Conservation (phyloP, 2,113 vertebrate species). For the Sorex araneus region DNA sequence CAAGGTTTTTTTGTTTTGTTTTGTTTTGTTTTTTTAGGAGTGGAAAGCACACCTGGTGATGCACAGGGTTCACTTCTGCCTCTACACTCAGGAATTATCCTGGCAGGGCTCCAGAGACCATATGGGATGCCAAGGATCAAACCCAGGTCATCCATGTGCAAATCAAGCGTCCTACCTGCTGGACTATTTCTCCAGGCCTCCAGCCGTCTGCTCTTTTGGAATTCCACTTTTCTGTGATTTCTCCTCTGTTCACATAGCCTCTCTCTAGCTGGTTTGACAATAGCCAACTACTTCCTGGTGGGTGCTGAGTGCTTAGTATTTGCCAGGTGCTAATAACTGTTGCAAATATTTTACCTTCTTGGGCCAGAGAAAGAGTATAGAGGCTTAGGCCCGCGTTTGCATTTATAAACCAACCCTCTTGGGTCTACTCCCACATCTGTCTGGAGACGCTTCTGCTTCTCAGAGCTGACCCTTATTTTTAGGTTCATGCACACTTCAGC, state of each 20-base stretch:
- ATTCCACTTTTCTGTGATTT: background rate
- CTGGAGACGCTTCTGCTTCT: constrained; percentile 7
- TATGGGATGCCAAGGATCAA: too few relatives aligned
- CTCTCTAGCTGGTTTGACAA: background rate
- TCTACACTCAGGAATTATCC: too few relatives aligned
- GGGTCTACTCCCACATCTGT: background rate
- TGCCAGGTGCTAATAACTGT: background rate
- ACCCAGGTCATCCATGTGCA: too few relatives aligned
- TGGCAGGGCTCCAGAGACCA: too few relatives aligned
- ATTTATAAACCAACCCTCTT: too few relatives aligned
- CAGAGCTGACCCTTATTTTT: background rate
- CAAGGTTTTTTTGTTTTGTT: background rate
- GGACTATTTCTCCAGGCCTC: too few relatives aligned
- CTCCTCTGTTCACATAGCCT: background rate
- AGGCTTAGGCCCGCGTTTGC: background rate
- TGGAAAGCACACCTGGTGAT: too few relatives aligned
- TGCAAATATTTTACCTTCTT: constrained; percentile 23
- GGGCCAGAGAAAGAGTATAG: background rate
- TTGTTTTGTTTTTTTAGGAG: too few relatives aligned
- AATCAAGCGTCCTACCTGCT: too few relatives aligned
- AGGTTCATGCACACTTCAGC: background rate
- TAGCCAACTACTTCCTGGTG: constrained; percentile 4
- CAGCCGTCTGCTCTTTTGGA: background rate
- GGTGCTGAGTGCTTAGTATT: background rate
- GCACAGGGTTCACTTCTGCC: too few relatives aligned